Evolutionary conservation across 2,888 invertebrate genomes (phyloP), one percentile per base, ranked within the genome.

Genomic region (Tiliacea aurago): DNA sequence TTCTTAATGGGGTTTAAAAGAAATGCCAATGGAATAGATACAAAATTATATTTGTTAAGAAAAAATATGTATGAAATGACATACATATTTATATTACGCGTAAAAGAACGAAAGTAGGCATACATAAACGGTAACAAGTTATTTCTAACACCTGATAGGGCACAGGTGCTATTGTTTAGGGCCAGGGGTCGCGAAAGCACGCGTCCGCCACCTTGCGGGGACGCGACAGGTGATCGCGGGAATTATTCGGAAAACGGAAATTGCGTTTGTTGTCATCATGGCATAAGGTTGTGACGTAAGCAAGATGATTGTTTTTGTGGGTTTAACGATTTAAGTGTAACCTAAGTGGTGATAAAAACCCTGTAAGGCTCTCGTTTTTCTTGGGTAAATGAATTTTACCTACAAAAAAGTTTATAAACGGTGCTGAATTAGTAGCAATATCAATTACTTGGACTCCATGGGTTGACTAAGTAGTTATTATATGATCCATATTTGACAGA

Each of bases 211-310:
- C 91, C 90, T 90, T 91, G 90, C 90, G 83, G 78, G 69, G 69
- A 70, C 66, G 86, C 85, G 93, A 93, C 94, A 94, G 94, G 94
- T 94, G 94, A 91, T 84, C 85, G 80, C 79, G 70, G 78, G 76
- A 83, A 80, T 72, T 78, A 64, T 83, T 80, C 71, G 76, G 71
- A 87, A 92, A 94, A 94, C 94, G 93, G 93, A 93, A 91, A 93
- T 92, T 92, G 79, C 83, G 53, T 83, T 86, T 84, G 75, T 84
- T 79, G 70, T 83, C 80, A 73, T 77, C 77, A 47, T 71, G 70
- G 23, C 70, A 70, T 66, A 74, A 64, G 76, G 83, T 43, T 51
- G 53, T 81, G 75, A 79, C 77, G 75, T 45, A 9, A 41, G 49
- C 18, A 45, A 59, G 49, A 13, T 71, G n/a, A 53, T 65, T 33